Conservation (phyloP, 2,113 vertebrate genomes). For the Nothoprocta perdicaria region DNA sequence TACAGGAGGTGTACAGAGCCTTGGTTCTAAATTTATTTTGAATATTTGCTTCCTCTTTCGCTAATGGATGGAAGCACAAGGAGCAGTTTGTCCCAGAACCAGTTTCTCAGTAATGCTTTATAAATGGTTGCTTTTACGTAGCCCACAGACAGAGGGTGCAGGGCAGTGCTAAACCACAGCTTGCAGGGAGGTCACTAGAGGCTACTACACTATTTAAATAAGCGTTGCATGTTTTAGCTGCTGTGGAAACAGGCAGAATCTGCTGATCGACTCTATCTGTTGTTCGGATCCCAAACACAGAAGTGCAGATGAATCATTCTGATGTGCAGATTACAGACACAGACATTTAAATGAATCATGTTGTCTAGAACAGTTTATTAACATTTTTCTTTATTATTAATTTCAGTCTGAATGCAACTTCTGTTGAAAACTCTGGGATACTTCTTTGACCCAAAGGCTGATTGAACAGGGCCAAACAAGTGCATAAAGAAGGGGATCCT, state of each 20-base stretch:
- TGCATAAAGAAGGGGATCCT: background rate
- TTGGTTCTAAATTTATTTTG: background rate
- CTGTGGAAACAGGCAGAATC: background rate
- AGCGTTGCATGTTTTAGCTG: background rate
- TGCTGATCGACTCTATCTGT: conserved; percentile 16
- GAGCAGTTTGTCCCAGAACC: conserved; percentile 33
- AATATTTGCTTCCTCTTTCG: conserved; percentile 43
- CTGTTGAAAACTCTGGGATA: background rate
- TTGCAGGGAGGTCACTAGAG: background rate
- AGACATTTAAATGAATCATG: background rate
- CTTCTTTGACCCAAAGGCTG: background rate
- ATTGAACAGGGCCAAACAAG: background rate
- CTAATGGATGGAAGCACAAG: conserved; percentile 24
- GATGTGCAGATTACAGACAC: background rate
- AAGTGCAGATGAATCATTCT: background rate
- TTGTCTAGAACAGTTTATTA: conserved; percentile 1
- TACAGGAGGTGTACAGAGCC: background rate
- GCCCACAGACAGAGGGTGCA: background rate
- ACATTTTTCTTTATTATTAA: background rate
- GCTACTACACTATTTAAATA: background rate
- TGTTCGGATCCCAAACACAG: background rate
- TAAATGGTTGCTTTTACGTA: conserved; percentile 20
- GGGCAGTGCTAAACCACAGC: background rate
- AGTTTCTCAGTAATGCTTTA: conserved; percentile 45
- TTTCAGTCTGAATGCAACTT: background rate